Evolutionary conservation across 2,888 invertebrate species (phyloP).

Genomic region (Therioaphis trifolii): DNA sequence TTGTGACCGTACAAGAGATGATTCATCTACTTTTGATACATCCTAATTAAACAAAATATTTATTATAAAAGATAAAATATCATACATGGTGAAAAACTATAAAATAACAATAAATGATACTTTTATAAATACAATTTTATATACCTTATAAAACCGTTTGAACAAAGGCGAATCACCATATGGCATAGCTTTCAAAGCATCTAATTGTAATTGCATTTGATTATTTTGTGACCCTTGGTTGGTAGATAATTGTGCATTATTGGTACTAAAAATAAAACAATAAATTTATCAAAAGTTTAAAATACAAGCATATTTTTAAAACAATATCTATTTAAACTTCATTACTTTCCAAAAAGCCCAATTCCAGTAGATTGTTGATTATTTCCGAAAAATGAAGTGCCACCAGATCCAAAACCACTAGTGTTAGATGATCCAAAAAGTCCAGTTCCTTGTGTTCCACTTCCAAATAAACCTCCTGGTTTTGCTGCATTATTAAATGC

Average conservation of each 20-base stretch:
- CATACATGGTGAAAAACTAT: neutral
- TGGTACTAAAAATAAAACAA: slow-evolving; percentile 57
- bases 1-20: slow-evolving; percentile 50
- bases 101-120: neutral
- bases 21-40: slow-evolving; percentile 54
- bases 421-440: slow-evolving; percentile 66
- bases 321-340: neutral
- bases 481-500: slow-evolving; percentile 69
- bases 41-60: slow-evolving; percentile 27
- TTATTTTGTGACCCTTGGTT: slow-evolving; percentile 72
- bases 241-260: slow-evolving; percentile 67
- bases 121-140: neutral
- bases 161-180: slow-evolving; percentile 90
- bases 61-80: slow-evolving; percentile 46
- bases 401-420: slow-evolving; percentile 50
- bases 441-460: slow-evolving; percentile 68
- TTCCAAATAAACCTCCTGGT: slow-evolving; percentile 72
- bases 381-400: slow-evolving; percentile 53
- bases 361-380: slow-evolving; percentile 46
- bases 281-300: slow-evolving; percentile 15
- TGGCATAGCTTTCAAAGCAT: slow-evolving; percentile 77
- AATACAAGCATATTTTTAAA: neutral
- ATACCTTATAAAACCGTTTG: slow-evolving; percentile 69
- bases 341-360: slow-evolving; percentile 56
- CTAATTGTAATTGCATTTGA: slow-evolving; percentile 75